Evolutionary conservation across 2,113 vertebrate genomes (phyloP), one percentile per base, ranked within the genome.

Genomic region (Alectura lathami): DNA sequence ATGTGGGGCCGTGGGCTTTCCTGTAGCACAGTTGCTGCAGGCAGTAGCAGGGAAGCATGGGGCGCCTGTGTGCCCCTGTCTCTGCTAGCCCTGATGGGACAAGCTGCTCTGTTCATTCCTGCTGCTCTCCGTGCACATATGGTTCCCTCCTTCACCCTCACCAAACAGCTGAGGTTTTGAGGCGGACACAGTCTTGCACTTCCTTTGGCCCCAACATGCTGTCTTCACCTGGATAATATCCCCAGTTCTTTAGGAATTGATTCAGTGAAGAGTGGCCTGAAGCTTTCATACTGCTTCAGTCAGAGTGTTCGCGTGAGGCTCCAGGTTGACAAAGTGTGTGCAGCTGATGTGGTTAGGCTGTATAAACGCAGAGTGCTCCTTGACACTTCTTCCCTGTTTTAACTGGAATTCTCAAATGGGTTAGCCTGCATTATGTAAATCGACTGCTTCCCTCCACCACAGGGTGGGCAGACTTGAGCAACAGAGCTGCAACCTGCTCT

Each of bases 31-130:
- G 21, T 74, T 36, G n/a, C 27, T 83, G 4, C 15, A 73, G 0
- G 34, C n/a, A 0, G 0, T 27, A 38, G 11, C 0, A 0, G 23
- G 32, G 29, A 66, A 50, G 12, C 8, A 2, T 30, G 32, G 23
- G 4, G 59, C 53, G 34, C 60, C 29, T 60, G 4, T 36, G 18
- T 89, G n/a, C 30, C 27, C 22, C 54, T 86, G 34, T 89, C 27
- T 26, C 20, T 63, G 30, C 43, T 91, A 43, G 36, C 47, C 42
- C 48, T 57, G 21, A 9, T 73, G 20, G 80, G 42, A 34, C 89
- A 67, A 56, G 30, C 47, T 88, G 3, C 32, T 91, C 17, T 2
- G 20, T 53, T 89, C 0, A 62, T 74, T 86, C 86, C 29, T 63
- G 59, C 32, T 6, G 1, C 10, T 74, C 62, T 40, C 20, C 74